A percentile compares a stretch with the other conserved stretches of the same genome.
These are phyloP conservation scores for Paralichthys olivaceus DNA, from an alignment of 2,113 vertebrate species.

Conservation along the genomic window DNA sequence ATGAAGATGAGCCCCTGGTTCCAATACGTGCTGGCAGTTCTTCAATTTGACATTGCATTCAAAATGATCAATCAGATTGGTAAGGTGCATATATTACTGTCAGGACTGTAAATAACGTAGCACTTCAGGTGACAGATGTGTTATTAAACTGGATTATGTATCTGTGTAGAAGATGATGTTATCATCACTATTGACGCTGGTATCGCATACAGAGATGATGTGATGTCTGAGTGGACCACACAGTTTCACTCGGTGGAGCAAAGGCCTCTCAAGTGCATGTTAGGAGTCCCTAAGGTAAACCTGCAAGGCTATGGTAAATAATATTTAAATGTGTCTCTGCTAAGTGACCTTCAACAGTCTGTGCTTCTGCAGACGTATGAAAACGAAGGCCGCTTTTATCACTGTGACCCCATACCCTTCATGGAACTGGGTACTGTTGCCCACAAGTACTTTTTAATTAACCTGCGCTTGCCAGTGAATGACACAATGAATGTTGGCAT, in stretches of 20 bases:
- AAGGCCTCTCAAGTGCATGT: conserved; percentile 36
- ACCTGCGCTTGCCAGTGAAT: conserved; percentile 57
- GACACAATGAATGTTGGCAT: conserved; percentile 51
- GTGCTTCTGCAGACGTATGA: conserved; percentile 32
- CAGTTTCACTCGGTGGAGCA: conserved; percentile 44
- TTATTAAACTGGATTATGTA: background rate
- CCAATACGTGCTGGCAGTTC: conserved; percentile 92
- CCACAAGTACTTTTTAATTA: conserved; percentile 57
- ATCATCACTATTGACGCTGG: conserved; percentile 45
- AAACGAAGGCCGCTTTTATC: conserved; percentile 54
- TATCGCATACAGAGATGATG: conserved; percentile 37
- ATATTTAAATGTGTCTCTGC: background rate
- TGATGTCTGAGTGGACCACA: conserved; percentile 34
- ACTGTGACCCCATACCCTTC: conserved; percentile 47
- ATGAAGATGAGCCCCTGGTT: conserved; percentile 96
- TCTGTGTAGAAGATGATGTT: conserved; percentile 42
- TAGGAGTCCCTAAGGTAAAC: conserved; percentile 46
- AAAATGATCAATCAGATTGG: conserved; percentile 90
- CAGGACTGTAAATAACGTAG: background rate
- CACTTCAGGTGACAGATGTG: background rate
- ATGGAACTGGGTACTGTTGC: conserved; percentile 55
- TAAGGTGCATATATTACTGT: conserved; percentile 67
- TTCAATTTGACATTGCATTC: conserved; percentile 92
- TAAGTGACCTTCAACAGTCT: background rate
- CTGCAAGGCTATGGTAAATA: background rate